phyloP scores from a whole-genome alignment of 2,797 vertebrate genomes.

The Myotis myotis region DNA sequence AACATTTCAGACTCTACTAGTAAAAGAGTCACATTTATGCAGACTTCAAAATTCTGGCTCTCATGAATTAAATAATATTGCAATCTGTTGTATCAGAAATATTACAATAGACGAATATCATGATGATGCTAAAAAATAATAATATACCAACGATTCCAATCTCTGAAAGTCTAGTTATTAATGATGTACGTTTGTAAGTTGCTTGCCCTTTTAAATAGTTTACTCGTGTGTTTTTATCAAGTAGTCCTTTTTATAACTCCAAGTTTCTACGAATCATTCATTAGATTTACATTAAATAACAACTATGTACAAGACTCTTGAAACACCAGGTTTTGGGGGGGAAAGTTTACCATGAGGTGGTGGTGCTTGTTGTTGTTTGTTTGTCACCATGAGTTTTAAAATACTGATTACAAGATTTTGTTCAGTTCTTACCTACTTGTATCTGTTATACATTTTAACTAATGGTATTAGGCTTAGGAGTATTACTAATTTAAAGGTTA shows the following conservation, averaged over 20 bases:
- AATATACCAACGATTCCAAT: neutral
- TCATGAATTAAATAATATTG: neutral
- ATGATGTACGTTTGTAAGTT: neutral
- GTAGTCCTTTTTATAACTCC: neutral
- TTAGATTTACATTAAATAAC: neutral
- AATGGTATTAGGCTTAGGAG: neutral
- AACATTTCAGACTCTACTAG: neutral
- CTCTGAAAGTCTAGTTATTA: neutral
- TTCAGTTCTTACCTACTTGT: neutral
- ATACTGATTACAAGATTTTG: neutral
- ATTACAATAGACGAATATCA: neutral
- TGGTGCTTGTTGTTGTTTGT: neutral
- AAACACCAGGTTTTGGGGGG: neutral
- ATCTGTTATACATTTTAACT: neutral
- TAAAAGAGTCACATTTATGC: neutral
- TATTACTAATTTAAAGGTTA: conserved; percentile 3
- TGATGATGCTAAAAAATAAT: neutral
- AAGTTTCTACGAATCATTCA: conserved; percentile 7
- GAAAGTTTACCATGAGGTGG: neutral
- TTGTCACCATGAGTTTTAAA: neutral
- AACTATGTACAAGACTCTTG: neutral
- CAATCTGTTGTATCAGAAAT: conserved; percentile 3
- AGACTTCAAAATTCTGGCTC: neutral
- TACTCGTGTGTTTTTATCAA: neutral
- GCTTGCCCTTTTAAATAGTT: neutral